Evolutionary conservation across 30 jellyfish, hydroid and myxozoan genomes (phyloP).

Genomic region (Morbakka virulenta): DNA sequence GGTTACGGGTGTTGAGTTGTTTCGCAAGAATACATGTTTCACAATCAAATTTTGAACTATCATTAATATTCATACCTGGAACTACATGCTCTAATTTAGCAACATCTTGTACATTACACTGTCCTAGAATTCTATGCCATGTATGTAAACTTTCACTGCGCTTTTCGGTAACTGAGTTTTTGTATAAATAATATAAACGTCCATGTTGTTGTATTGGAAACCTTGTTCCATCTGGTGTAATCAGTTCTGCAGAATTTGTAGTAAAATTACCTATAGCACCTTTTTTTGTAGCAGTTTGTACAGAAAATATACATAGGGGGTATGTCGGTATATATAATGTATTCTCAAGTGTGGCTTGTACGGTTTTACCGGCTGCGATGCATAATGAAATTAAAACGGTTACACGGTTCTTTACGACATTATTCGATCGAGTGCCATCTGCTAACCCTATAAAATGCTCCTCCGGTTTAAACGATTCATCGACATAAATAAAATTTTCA

Average conservation of each 20-base stretch:
- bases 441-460: conserved; percentile 55
- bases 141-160: not conserved
- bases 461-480: conserved; percentile 49
- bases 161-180: not conserved
- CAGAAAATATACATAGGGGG: conserved; percentile 66
- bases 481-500: conserved; percentile 27
- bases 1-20: not conserved
- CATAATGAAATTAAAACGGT: conserved; percentile 21
- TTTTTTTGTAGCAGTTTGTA: conserved; percentile 60
- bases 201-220: conserved; percentile 34
- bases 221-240: conserved; percentile 20
- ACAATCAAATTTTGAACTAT: not conserved
- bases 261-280: conserved; percentile 8
- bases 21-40: conserved; percentile 10
- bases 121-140: conserved; percentile 36
- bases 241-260: conserved; percentile 27
- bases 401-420: conserved; percentile 57
- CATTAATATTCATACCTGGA: conserved; percentile 17
- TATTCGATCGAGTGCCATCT: conserved; percentile 62
- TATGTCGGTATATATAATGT: conserved; percentile 39
- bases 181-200: conserved; percentile 9
- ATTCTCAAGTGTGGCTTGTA: conserved; percentile 41
- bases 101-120: too few relatives aligned
- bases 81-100: not conserved
- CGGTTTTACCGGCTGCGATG: conserved; percentile 16